phyloP scores from a whole-genome alignment of 92 coral and sea anemone species.

The Epizoanthus ramosus region DNA sequence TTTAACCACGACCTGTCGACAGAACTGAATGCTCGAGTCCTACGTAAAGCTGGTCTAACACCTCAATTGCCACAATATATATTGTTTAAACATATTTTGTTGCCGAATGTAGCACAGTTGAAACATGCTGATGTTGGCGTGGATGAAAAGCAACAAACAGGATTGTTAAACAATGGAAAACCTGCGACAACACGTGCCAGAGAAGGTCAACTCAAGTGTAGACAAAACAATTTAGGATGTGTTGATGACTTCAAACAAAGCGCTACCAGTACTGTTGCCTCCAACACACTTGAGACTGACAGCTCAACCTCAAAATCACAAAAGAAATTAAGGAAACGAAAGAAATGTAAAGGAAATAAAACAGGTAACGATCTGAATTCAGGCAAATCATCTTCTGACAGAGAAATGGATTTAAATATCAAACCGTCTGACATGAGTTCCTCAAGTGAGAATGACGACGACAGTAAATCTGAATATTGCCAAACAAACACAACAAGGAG shows the following conservation, averaged over 20 bases:
- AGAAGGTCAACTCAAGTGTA: background rate
- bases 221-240: background rate
- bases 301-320: background rate
- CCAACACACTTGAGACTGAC: background rate
- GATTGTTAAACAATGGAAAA: background rate
- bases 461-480: background rate
- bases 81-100: conserved; percentile 18
- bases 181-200: background rate
- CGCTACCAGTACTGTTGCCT: background rate
- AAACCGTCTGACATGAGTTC: background rate
- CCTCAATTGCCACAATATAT: background rate
- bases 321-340: background rate
- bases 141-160: background rate
- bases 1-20: conserved; percentile 13
- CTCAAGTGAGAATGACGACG: background rate
- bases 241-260: background rate
- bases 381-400: background rate
- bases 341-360: background rate
- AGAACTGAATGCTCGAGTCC: background rate
- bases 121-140: background rate
- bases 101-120: background rate
- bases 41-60: background rate
- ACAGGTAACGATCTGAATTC: background rate
- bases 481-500: background rate
- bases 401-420: background rate